Base-by-base conservation (phyloP, 2,888 invertebrate genomes). In the Dinocampus coccinellae region DNA sequence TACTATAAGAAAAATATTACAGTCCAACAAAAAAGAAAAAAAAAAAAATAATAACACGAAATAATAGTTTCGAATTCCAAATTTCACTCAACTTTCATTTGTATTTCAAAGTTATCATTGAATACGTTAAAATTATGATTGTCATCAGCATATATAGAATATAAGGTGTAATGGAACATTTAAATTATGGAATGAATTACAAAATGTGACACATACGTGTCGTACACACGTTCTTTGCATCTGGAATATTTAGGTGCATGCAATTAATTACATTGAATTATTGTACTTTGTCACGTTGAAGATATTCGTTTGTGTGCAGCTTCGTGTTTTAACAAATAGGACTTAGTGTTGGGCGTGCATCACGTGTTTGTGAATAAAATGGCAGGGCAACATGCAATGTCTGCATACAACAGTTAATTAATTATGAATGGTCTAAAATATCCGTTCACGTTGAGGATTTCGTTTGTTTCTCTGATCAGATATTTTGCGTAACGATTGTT, bases 11-110 rank as follows among this genome's bases (percentile, higher is more conserved):
- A 57, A 29, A 13, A 57, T 57, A 3, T 75, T 65, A 39, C 60
- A 66, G 63, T 29, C 55, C 63, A 63, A 61, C 24, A 70, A 22
- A 64, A 68, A 67, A 63, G 39, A 71, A 74, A 33, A 33, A 33
- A 33, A 33, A 33, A 4, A 33, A 33, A n/a, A n/a, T n/a, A n/a
- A n/a, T n/a, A n/a, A n/a, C n/a, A n/a, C n/a, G n/a, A n/a, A n/a
- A n/a, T n/a, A n/a, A n/a, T n/a, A n/a, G n/a, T n/a, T n/a, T n/a
- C n/a, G n/a, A n/a, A n/a, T n/a, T n/a, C n/a, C n/a, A n/a, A n/a
- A n/a, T n/a, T n/a, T n/a, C n/a, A n/a, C n/a, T n/a, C n/a, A 29
- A 29, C 7, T 76, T 33, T 29, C n/a, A 33, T 58, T 33, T 58
- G 1, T 33, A 33, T 16, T 33, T 58, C 9, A 13, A 1, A n/a